phyloP scores from a whole-genome alignment of 2,113 vertebrate species.

The Pimephales promelas region DNA sequence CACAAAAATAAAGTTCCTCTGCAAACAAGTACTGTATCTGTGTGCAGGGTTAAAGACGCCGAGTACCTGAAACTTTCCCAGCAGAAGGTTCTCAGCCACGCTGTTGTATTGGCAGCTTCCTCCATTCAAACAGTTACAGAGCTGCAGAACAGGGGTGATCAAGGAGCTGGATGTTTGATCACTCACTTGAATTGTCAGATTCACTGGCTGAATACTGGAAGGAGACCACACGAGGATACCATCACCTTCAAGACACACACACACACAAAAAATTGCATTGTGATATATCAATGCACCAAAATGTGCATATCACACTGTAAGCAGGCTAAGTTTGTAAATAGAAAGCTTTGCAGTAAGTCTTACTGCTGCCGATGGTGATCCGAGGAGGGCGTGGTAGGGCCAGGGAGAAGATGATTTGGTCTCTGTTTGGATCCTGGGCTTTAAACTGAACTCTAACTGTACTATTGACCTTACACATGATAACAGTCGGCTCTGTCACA shows the following conservation, averaged over 20 bases:
- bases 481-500: conserved; percentile 72
- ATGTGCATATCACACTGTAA: background rate
- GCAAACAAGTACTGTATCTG: no score
- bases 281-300: background rate
- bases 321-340: background rate
- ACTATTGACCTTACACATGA: conserved; percentile 70
- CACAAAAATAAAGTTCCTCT: background rate
- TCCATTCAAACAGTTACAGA: conserved; percentile 80
- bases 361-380: conserved; percentile 72
- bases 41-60: no score
- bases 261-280: background rate
- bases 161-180: conserved; percentile 72
- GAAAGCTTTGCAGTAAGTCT: conserved; percentile 39
- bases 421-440: conserved; percentile 74
- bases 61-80: conserved; percentile 79
- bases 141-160: conserved; percentile 71
- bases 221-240: conserved; percentile 76
- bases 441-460: conserved; percentile 66
- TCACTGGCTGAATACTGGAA: conserved; percentile 64
- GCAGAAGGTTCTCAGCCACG: conserved; percentile 68
- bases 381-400: conserved; percentile 69
- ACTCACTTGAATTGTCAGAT: conserved; percentile 73
- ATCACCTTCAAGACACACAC: conserved; percentile 57
- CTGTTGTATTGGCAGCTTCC: conserved; percentile 77
- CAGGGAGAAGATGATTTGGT: conserved; percentile 75